Conservation (phyloP, 2,113 vertebrate species). For the Bos javanicus region DNA sequence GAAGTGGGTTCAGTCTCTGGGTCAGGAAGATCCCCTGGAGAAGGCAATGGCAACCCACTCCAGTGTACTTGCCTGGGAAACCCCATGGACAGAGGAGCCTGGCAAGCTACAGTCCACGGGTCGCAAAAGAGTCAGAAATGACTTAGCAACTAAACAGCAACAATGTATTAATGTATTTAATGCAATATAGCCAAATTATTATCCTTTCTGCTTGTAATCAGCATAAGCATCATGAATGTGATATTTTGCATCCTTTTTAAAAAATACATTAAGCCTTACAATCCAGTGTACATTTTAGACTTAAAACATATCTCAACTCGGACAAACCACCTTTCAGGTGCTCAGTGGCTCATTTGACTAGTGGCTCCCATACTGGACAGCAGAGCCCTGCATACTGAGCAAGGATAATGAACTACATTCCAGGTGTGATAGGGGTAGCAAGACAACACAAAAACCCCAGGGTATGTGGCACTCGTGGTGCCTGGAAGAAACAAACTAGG, state of each 20-base stretch:
- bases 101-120: background rate
- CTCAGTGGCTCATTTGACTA: background rate
- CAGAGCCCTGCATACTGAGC: background rate
- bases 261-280: background rate
- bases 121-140: background rate
- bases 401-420: background rate
- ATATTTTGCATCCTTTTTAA: background rate
- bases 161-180: background rate
- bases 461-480: background rate
- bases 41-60: background rate
- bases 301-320: background rate
- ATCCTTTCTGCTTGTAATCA: background rate
- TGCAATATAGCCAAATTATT: background rate
- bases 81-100: background rate
- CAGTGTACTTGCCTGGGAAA: background rate
- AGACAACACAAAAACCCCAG: background rate
- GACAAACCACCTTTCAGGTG: background rate
- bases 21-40: background rate
- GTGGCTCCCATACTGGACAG: background rate
- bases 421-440: rapidly evolving
- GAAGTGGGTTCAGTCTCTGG: background rate
- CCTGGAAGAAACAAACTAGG: background rate
- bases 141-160: background rate
- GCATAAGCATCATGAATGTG: background rate
- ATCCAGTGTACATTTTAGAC: background rate